Conservation (phyloP, 2,797 vertebrate genomes). For the Holocentrus rufus region DNA sequence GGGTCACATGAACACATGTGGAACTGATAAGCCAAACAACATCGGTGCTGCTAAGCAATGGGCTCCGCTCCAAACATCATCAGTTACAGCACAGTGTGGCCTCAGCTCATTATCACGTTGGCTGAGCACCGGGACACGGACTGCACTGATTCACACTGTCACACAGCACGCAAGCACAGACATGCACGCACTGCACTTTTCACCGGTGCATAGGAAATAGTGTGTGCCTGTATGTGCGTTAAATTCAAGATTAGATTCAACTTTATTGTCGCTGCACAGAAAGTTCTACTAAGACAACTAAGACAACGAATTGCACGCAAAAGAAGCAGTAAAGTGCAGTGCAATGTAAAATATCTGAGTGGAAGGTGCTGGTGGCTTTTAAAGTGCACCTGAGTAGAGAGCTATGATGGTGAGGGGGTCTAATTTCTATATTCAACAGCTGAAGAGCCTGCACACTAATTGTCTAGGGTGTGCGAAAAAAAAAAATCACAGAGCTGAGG, state of each 20-base stretch:
- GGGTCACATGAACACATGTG: constrained; percentile 16
- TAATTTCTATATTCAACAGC: constrained; percentile 40
- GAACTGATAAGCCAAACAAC: constrained; percentile 45
- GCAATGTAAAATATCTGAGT: too few species aligned
- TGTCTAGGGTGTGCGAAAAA: constrained; percentile 2
- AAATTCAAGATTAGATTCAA: too few species aligned
- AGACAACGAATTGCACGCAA: too few species aligned
- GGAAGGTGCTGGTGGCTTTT: constrained; percentile 44
- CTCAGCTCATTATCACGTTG: constrained; percentile 43
- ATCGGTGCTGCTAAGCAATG: constrained; percentile 24
- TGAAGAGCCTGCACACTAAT: neutral
- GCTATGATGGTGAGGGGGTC: constrained; percentile 28
- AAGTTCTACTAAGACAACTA: too few species aligned
- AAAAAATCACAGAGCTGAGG: constrained; percentile 35
- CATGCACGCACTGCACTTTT: neutral
- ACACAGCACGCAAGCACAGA: neutral
- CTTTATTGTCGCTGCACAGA: too few species aligned
- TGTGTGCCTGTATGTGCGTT: neutral
- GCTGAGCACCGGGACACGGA: constrained; percentile 16
- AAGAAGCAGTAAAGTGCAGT: too few species aligned
- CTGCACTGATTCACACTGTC: neutral
- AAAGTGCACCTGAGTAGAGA: constrained; percentile 50
- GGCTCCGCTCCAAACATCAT: constrained; percentile 50
- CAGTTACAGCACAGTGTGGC: constrained; percentile 38
- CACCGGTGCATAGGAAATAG: neutral